Base-by-base conservation (phyloP, 2,113 vertebrate genomes). In the Myocastor coypus region DNA sequence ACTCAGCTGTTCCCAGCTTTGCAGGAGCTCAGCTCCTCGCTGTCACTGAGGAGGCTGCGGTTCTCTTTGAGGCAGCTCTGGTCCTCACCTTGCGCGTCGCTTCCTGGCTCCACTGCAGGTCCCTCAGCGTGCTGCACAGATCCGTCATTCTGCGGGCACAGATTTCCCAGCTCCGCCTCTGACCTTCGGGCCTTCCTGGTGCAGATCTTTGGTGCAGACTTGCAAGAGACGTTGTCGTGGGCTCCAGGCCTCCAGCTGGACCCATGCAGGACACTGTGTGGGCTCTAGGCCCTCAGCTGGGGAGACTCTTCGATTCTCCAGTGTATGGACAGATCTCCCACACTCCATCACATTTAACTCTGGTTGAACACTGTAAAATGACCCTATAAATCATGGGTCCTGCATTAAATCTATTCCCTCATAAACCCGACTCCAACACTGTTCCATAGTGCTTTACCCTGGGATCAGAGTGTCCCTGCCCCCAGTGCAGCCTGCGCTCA, bases 391-490 rank as follows among this genome's bases (percentile, higher is more conserved):
- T 69, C n/a, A 17, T 68, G 34, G 34, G 66, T 69, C 66, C 66
- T 69, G 66, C 19, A 69, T 69, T 69, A n/a, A 19, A 69, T n/a
- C 16, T 7, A 19, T 69, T 69, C 66, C 34, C 16, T 17, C n/a
- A 34, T 34, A 69, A 69, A 69, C 66, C 66, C 6, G 16, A 19
- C 66, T 69, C 17, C 66, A 69, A 34, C 34, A n/a, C 28, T 6
- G 81, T 28, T 40, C 9, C 3, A 52, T 16, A 24, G 1, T 14
- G 46, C 32, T 52, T 63, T 59, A 0, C 0, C 20, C 10, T 50
- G 22, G 73, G 13, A 20, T 12, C 40, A 3, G 2, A 9, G 71
- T 52, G 13, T 5, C 0, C 0, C 40, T 0, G 2, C 14, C 11
- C 7, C 12, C 10, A n/a, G n/a, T n/a, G 66, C 59, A 59, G 80